Evolutionary conservation across 1,140 invertebrate genomes (phyloP).

Genomic region (Coelopa frigida): DNA sequence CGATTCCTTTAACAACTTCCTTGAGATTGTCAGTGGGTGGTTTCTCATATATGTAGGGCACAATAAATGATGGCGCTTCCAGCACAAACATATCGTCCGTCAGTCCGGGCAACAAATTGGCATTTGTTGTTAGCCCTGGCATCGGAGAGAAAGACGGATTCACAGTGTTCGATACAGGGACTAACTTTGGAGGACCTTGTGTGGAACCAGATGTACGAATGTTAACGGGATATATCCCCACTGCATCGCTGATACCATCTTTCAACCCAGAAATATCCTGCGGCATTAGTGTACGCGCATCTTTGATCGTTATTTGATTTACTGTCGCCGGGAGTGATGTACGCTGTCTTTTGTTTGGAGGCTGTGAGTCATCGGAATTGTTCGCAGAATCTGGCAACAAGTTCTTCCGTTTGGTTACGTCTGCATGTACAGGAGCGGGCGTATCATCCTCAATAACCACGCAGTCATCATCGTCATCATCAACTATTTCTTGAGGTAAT

Average conservation of each 20-base stretch:
- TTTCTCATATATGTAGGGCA: slow-evolving; percentile 88
- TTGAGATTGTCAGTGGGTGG: slow-evolving; percentile 70
- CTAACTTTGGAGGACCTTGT: slow-evolving; percentile 28
- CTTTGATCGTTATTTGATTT: slow-evolving; percentile 38
- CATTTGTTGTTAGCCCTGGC: slow-evolving; percentile 35
- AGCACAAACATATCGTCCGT: slow-evolving; percentile 87
- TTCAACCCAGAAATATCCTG: neutral
- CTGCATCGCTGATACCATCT: neutral
- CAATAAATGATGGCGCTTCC: slow-evolving; percentile 84
- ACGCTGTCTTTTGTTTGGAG: slow-evolving; percentile 30
- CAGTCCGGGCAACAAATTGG: slow-evolving; percentile 63
- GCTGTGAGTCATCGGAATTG: slow-evolving; percentile 27
- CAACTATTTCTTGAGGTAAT: slow-evolving; percentile 9
- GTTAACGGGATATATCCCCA: slow-evolving; percentile 39
- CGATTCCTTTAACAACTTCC: slow-evolving; percentile 63
- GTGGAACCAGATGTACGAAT: slow-evolving; percentile 25
- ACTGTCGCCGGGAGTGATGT: slow-evolving; percentile 23
- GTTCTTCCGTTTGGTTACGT: slow-evolving; percentile 28
- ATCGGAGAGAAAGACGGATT: slow-evolving; percentile 3
- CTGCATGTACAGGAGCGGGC: slow-evolving; percentile 42
- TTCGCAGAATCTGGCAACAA: slow-evolving; percentile 12
- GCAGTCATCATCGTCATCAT: slow-evolving; percentile 53
- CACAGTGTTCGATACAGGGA: slow-evolving; percentile 24
- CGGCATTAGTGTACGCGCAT: slow-evolving; percentile 28
- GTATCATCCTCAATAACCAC: slow-evolving; percentile 55